These are phyloP conservation scores for Engystomops pustulosus DNA, from an alignment of 2,113 vertebrate genomes.

Conservation along the genomic window DNA sequence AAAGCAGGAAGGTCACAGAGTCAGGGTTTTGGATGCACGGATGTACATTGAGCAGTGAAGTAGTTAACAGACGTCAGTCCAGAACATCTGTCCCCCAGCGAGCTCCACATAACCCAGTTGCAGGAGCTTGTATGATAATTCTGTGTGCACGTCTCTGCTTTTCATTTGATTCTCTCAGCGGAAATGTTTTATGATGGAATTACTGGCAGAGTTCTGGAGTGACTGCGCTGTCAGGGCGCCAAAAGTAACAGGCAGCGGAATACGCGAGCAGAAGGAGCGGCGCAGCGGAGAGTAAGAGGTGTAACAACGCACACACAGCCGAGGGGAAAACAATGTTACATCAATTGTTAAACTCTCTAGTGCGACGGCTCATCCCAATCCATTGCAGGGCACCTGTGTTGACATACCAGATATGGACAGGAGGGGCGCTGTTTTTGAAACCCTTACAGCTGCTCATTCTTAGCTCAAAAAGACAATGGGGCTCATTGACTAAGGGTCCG, in stretches of 20 bases:
- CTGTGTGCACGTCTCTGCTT: background rate
- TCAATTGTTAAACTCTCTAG: too few relatives aligned
- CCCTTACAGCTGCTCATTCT: too few relatives aligned
- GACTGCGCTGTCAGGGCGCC: constrained; percentile 1
- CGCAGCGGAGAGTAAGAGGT: background rate
- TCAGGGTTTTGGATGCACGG: too few relatives aligned
- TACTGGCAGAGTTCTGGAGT: constrained; percentile 10
- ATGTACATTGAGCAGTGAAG: background rate
- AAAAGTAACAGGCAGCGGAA: constrained; percentile 15
- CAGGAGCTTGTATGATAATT: background rate
- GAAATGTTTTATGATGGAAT: constrained; percentile 43
- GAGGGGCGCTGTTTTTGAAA: background rate
- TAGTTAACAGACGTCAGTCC: background rate
- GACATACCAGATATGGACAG: background rate
- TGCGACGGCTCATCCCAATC: background rate
- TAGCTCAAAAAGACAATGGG: too few relatives aligned
- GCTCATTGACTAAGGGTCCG: too few relatives aligned
- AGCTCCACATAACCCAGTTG: background rate
- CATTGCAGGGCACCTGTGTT: background rate
- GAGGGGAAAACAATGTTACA: background rate
- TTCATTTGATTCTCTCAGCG: constrained; percentile 24
- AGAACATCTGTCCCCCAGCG: constrained; percentile 15
- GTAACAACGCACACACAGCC: background rate
- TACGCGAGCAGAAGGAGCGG: background rate
- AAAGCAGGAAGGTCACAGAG: too few relatives aligned